Evolutionary conservation across 2,888 invertebrate species (phyloP), one percentile per base, ranked within the genome.

Genomic region (Thumatha senex): DNA sequence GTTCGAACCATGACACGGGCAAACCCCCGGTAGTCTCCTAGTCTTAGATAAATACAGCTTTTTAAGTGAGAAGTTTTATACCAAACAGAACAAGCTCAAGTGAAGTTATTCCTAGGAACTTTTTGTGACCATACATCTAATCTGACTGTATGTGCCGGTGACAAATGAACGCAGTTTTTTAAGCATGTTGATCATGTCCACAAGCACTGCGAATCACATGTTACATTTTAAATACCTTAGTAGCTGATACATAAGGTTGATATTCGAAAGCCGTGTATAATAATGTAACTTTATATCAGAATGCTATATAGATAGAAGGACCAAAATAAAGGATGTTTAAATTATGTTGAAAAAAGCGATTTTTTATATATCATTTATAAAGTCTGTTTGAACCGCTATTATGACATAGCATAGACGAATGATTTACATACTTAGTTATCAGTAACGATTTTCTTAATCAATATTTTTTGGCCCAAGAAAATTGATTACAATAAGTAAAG

Each of bases 161-260:
- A 89, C 89, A 89, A 89, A 89, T 88, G 88, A 83, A 86, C 82
- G 89, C 79, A 88, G 87, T 88, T 89, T 88, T 88, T 89, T 88
- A 86, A 88, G 80, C 82, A 83, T 84, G 80, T 74, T 80, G 77
- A 80, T 78, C 79, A 77, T 80, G 78, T 81, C 74, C 65, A 61
- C 63, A 57, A 61, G 63, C 58, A 56, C 18, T 24, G 18, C 2
- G 5, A 24, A 4, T 2, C 5, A 24, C 18, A 51, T 56, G 58
- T 54, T 61, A 63, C 51, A 56, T 54, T 45, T 43, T 47, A 56
- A 54, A 52, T 40, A 54, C 67, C 67, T 67, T 78, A 66, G 35
- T 8, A 5, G 8, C 7, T 11, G 11, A 1, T 18, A 1, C 2
- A 41, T 76, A 80, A 62, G 55, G 75, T 64, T 43, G 42, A 61